Base-by-base conservation (phyloP, 1,140 invertebrate species). In the Drosophila albomicans region DNA sequence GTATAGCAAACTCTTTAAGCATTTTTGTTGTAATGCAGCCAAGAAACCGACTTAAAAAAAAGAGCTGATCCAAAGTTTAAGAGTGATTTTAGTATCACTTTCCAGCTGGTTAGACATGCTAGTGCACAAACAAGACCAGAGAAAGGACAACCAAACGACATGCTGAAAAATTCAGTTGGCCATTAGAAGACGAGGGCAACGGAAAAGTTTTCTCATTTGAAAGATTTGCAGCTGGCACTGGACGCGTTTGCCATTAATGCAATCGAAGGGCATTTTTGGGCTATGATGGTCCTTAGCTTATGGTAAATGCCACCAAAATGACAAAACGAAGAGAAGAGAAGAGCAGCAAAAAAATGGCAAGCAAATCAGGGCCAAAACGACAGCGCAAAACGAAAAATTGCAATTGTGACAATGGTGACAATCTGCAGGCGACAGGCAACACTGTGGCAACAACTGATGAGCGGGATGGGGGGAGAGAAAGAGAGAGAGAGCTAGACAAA, bases 371-470 rank as follows among this genome's bases (percentile, higher is more conserved):
- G 81, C 67, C 41, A 45, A 63, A 51, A 43, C 49, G 48, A 65
- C 52, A 75, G 20, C 8, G 25, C 15, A 54, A 72, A 71, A 69
- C 72, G 56, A 73, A 80, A 78, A 84, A 89, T 81, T 89, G 85
- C 84, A 87, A 86, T 85, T 85, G 81, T 85, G 81, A 85, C 81
- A 85, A 85, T 88, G 69, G 65, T 88, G 84, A 88, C 84, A 88
- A 88, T 88, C 84, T 88, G 84, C 85, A 88, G 84, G 84, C 84
- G 84, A 87, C 84, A 88, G 77, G 28, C 84, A 69, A 68, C 61
- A 20, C 67, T 66, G 70, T 56, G 52, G 35, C 20, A 10, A 59
- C 15, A 38, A 38, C 35, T 38, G 54, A 35, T 58, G 48, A 32
- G 38, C 41, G 13, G 15, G 49, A 45, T 15, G 49, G 25, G 16